Conservation (phyloP, 2,888 invertebrate genomes). For the Tiphia femorata region DNA sequence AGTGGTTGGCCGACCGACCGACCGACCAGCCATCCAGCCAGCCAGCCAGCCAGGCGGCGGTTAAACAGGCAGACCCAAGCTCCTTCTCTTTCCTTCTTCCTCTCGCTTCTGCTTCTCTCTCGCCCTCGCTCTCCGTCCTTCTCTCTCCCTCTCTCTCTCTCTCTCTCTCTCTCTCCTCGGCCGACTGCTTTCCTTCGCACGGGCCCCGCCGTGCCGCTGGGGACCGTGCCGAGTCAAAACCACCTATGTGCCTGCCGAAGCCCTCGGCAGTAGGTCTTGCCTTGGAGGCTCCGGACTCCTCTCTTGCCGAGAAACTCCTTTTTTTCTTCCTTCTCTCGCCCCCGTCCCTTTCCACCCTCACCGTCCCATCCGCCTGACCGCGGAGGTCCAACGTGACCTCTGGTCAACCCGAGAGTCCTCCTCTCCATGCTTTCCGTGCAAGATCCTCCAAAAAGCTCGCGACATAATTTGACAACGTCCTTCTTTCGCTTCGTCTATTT, state of each 20-base stretch:
- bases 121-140: conserved; percentile 10
- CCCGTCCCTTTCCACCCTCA: conserved; percentile 8
- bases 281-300: conserved; percentile 39
- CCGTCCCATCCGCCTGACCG: conserved; percentile 16
- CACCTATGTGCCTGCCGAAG: conserved; percentile 38
- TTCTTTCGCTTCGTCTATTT: no score
- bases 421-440: no score
- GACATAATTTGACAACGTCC: neutral
- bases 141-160: conserved; percentile 14
- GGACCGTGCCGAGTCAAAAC: conserved; percentile 49
- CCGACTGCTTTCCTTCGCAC: conserved; percentile 47
- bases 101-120: conserved; percentile 14
- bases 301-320: conserved; percentile 11
- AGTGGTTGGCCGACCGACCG: no score
- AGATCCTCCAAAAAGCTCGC: no score
- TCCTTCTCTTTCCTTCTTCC: conserved; percentile 29
- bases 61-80: conserved; percentile 47
- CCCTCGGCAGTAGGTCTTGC: conserved; percentile 51
- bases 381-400: conserved; percentile 38
- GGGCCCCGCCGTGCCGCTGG: conserved; percentile 37
- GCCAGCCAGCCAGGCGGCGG: conserved; percentile 42
- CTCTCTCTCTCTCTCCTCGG: conserved; percentile 35
- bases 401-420: conserved; percentile 33
- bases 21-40: no score
- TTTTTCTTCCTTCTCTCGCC: conserved; percentile 11